Conservation (phyloP, 2,797 vertebrate genomes). For the Eidolon dupreanum region DNA sequence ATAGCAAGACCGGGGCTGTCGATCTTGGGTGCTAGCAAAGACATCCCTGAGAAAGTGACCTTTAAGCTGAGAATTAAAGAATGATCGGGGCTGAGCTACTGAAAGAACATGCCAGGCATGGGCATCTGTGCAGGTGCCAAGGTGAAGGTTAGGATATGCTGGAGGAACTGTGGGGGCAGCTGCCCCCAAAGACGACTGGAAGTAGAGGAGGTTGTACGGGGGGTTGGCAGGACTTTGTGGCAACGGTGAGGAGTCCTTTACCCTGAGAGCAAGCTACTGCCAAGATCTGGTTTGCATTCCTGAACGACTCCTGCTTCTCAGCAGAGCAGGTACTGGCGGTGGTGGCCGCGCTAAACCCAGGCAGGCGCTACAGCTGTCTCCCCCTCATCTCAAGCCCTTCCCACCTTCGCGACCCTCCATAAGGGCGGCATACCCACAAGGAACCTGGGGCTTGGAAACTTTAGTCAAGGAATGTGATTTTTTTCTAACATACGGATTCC, state of each 20-base stretch:
- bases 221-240: accelerated
- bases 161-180: too few relatives aligned
- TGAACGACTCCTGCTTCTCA: neutral
- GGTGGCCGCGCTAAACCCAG: accelerated
- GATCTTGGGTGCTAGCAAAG: too few relatives aligned
- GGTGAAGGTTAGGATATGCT: neutral
- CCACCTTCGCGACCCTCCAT: neutral
- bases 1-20: accelerated
- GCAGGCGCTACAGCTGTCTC: accelerated
- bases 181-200: accelerated
- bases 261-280: neutral
- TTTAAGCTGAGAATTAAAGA: neutral
- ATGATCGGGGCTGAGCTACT: accelerated
- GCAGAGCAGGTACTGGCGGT: neutral
- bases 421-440: accelerated
- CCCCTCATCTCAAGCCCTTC: too few relatives aligned
- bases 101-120: neutral
- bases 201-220: neutral
- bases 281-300: neutral
- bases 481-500: neutral
- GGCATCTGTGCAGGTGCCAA: neutral
- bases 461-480: neutral
- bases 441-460: neutral
- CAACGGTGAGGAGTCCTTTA: too few relatives aligned
- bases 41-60: neutral